These are phyloP conservation scores for Salvelinus sp. DNA, from an alignment of 2,113 vertebrate species.

Conservation along the genomic window DNA sequence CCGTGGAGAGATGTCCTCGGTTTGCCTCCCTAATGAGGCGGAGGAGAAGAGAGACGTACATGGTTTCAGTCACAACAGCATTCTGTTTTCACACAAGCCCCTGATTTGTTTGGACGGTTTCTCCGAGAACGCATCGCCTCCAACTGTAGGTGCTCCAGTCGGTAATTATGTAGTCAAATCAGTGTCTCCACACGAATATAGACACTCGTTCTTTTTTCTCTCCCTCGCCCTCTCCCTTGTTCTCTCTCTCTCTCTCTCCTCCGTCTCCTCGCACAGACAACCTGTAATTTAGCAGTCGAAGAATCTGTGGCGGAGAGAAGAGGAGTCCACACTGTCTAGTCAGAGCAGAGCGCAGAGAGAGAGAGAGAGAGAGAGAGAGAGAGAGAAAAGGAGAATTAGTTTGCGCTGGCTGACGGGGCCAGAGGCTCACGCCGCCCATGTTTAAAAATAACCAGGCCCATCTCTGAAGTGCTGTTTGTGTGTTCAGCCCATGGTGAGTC, in stretches of 20 bases:
- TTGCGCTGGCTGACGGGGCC: too few relatives aligned
- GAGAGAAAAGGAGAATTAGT: neutral
- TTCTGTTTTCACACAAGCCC: conserved; percentile 49
- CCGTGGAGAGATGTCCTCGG: too few relatives aligned
- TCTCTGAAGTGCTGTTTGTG: neutral
- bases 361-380: conserved; percentile 6
- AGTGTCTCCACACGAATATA: conserved; percentile 55
- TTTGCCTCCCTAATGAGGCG: neutral
- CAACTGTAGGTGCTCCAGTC: conserved; percentile 17
- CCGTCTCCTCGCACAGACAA: conserved; percentile 63
- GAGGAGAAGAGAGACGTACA: conserved; percentile 23
- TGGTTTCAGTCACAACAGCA: conserved; percentile 47
- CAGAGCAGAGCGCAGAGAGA: conserved; percentile 17
- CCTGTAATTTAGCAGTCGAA: conserved; percentile 70
- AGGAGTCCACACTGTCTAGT: conserved; percentile 64
- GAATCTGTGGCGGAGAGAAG: conserved; percentile 49
- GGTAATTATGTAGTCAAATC: conserved; percentile 64
- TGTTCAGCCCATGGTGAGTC: neutral
- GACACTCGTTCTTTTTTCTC: neutral
- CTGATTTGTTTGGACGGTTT: conserved; percentile 18
- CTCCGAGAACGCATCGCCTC: too few relatives aligned
- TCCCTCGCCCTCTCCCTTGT: neutral
- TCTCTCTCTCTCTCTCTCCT: neutral
- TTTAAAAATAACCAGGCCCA: too few relatives aligned
- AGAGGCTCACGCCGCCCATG: too few relatives aligned